These are phyloP conservation scores for Calameuta filiformis DNA, from an alignment of 2,888 invertebrate genomes.

Conservation along the genomic window DNA sequence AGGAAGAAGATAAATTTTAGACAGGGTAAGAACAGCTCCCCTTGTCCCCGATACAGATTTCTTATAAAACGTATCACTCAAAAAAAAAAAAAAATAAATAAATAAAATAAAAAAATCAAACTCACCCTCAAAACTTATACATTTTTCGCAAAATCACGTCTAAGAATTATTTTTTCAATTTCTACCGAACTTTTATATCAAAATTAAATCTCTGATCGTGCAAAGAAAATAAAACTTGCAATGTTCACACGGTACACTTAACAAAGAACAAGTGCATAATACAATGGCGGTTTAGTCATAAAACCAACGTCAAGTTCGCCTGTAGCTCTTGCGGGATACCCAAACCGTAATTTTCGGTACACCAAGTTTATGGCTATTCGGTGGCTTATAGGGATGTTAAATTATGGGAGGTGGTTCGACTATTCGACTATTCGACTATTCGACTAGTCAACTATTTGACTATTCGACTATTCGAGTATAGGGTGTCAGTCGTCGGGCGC, in stretches of 20 bases:
- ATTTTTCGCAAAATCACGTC: no score
- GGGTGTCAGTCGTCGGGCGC: constrained; percentile 3
- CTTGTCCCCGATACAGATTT: neutral
- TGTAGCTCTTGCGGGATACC: constrained; percentile 38
- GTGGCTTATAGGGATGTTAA: constrained; percentile 38
- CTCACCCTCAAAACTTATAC: no score
- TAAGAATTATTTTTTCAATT: no score
- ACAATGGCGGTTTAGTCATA: neutral
- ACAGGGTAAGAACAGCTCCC: no score
- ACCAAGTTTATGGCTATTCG: constrained; percentile 49
- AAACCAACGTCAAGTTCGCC: neutral
- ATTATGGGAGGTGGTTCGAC: constrained; percentile 25
- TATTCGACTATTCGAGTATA: no score
- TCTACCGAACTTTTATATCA: no score
- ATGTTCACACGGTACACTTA: neutral
- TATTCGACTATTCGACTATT: no score
- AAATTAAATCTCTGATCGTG: no score
- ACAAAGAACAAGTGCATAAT: neutral
- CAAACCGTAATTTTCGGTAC: constrained; percentile 52
- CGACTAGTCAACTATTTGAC: no score
- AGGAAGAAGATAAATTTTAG: constrained; percentile 49
- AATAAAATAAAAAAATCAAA: no score
- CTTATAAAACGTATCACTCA: neutral
- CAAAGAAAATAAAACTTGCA: neutral
- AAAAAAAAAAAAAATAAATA: no score